A percentile compares a stretch with the other conserved stretches of the same genome.
Evolutionary conservation across 1,140 invertebrate genomes (phyloP).

Genomic region (Platyura marginata): DNA sequence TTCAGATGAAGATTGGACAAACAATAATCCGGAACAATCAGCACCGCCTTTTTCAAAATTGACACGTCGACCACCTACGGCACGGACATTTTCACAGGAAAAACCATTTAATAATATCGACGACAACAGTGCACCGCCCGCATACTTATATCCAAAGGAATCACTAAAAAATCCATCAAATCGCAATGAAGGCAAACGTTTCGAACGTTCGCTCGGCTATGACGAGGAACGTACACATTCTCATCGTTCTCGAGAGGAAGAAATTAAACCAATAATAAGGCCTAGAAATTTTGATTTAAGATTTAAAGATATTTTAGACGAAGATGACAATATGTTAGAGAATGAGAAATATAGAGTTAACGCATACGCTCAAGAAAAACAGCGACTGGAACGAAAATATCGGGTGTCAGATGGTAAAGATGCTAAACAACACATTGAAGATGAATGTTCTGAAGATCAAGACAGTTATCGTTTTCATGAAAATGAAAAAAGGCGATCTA

Average conservation of each 20-base stretch:
- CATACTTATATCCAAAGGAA: background rate
- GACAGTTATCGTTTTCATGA: background rate
- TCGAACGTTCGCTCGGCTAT: background rate
- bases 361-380: background rate
- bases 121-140: background rate
- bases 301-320: conserved; percentile 16
- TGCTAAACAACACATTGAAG: background rate
- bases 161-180: background rate
- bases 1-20: background rate
- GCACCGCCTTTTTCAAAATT: background rate
- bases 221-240: background rate
- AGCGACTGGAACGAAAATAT: background rate
- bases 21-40: background rate
- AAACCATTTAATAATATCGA: background rate
- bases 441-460: background rate
- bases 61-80: background rate
- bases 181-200: background rate
- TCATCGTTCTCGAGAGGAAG: conserved; percentile 11
- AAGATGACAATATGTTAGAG: background rate
- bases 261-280: conserved; percentile 19
- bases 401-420: background rate
- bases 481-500: background rate
- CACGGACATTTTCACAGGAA: background rate
- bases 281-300: conserved; percentile 21
- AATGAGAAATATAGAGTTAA: background rate